phyloP scores from a whole-genome alignment of 2,113 vertebrate species.

The Sylvia atricapilla region DNA sequence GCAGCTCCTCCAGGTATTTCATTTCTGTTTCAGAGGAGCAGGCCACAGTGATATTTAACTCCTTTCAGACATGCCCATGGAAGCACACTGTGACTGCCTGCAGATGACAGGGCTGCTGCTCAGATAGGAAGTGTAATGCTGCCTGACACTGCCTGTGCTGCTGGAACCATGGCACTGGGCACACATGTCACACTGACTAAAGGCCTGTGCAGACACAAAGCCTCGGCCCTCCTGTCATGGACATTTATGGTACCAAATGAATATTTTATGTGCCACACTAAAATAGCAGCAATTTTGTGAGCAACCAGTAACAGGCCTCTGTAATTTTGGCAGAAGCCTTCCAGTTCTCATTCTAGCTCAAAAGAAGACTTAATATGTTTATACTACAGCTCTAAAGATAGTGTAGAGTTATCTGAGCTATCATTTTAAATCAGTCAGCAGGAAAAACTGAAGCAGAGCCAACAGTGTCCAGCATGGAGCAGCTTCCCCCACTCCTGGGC shows the following conservation, averaged over 20 bases:
- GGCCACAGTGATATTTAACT: neutral
- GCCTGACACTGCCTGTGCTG: neutral
- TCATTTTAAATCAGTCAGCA: neutral
- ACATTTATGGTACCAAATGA: slow-evolving; percentile 3
- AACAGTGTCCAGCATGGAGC: neutral
- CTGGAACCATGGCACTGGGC: neutral
- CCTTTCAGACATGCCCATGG: neutral
- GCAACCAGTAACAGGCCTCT: neutral
- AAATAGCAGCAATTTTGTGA: neutral
- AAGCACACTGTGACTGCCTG: neutral
- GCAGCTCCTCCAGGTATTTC: neutral
- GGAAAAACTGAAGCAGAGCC: neutral
- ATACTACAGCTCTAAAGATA: neutral
- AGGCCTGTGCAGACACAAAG: neutral
- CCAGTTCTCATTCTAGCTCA: neutral
- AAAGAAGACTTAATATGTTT: neutral
- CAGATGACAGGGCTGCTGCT: neutral
- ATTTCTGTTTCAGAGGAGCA: neutral
- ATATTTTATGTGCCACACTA: neutral
- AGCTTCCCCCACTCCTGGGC: neutral
- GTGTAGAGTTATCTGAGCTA: neutral
- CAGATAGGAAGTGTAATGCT: neutral
- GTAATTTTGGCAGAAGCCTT: neutral
- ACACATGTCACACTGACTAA: neutral
- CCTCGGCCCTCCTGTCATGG: neutral